phyloP scores from a whole-genome alignment of 2,888 invertebrate species.

The Electrophaes corylata region DNA sequence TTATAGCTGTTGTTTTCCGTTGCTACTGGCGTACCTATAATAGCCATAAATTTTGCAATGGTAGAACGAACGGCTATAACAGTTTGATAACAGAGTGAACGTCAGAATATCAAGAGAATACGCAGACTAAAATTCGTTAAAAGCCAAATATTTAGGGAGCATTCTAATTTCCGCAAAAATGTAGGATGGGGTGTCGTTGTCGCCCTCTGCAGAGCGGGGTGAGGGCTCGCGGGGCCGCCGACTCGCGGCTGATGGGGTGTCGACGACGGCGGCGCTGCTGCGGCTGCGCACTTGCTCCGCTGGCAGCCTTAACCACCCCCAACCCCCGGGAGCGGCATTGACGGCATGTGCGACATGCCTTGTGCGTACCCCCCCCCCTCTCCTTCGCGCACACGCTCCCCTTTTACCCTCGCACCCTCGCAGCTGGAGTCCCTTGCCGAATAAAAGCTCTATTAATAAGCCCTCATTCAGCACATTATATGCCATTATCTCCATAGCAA shows the following conservation, averaged over 20 bases:
- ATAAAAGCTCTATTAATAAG: constrained; percentile 68
- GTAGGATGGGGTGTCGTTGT: constrained; percentile 62
- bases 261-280: constrained; percentile 63
- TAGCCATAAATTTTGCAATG: constrained; percentile 1
- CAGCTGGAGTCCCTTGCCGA: constrained; percentile 49
- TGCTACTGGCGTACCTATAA: background rate
- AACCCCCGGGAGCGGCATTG: constrained; percentile 62
- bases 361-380: constrained; percentile 48
- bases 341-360: constrained; percentile 48
- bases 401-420: constrained; percentile 40
- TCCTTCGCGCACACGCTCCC: constrained; percentile 41
- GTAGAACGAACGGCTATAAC: background rate
- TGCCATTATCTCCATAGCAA: constrained; percentile 64
- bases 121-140: constrained; percentile 39
- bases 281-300: constrained; percentile 64
- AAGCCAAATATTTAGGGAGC: constrained; percentile 54
- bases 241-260: constrained; percentile 40
- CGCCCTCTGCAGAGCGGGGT: constrained; percentile 70
- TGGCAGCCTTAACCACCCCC: constrained; percentile 30
- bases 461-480: constrained; percentile 70
- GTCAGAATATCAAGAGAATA: constrained; percentile 26
- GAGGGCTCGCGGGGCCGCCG: constrained; percentile 46
- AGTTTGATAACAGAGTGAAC: constrained; percentile 26
- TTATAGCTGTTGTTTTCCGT: background rate
- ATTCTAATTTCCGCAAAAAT: constrained; percentile 79